phyloP scores from a whole-genome alignment of 2,888 invertebrate genomes.

The Agonopterix heracliana region DNA sequence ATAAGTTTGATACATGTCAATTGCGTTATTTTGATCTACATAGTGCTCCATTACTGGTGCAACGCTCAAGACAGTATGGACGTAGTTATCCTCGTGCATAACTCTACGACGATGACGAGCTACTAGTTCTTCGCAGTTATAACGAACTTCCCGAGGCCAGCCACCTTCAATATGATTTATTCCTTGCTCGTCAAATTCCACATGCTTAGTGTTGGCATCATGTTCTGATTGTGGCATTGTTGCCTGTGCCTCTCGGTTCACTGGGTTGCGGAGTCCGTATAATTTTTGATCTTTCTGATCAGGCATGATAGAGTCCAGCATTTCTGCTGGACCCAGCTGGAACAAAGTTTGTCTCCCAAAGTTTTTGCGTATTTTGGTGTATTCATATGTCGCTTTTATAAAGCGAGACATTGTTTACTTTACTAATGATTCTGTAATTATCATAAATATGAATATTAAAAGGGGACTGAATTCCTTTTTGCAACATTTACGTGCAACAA shows the following conservation, averaged over 20 bases:
- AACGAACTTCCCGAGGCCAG: conserved; percentile 86
- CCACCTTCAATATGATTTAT: conserved; percentile 88
- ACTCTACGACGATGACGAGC: conserved; percentile 84
- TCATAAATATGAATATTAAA: background rate
- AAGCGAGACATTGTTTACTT: conserved; percentile 32
- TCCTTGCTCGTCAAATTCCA: conserved; percentile 76
- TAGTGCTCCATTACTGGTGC: conserved; percentile 78
- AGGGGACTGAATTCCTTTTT: background rate
- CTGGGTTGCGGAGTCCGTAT: conserved; percentile 71
- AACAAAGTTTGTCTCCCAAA: conserved; percentile 72
- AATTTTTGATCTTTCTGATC: conserved; percentile 49
- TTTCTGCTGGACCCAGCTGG: conserved; percentile 50
- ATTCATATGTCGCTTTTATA: conserved; percentile 52
- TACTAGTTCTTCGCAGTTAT: conserved; percentile 81
- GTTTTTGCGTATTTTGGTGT: conserved; percentile 62
- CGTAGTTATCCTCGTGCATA: conserved; percentile 86
- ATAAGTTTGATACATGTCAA: conserved; percentile 87
- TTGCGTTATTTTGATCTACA: conserved; percentile 85
- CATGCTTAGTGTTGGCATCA: conserved; percentile 78
- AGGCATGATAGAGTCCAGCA: conserved; percentile 58
- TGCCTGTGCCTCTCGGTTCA: conserved; percentile 64
- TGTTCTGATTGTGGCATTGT: conserved; percentile 61
- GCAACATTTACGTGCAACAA: conserved; percentile 11
- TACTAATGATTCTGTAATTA: conserved; percentile 4
- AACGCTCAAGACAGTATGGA: conserved; percentile 77